Evolutionary conservation across 2,888 invertebrate species (phyloP).

Genomic region (Drosophila engyochracea): DNA sequence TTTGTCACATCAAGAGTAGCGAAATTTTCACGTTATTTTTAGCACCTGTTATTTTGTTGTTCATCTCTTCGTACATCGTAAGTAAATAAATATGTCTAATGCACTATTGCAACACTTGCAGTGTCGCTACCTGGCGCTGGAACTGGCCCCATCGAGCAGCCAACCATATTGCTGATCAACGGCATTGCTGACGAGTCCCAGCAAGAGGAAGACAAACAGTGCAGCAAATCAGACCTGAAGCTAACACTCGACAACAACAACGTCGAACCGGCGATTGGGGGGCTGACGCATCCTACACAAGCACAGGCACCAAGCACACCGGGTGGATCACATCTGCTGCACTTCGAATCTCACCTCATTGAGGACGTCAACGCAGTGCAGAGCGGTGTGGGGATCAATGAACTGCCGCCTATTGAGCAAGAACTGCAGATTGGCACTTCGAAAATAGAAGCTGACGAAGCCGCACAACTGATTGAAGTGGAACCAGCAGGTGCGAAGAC

Average conservation of each 20-base stretch:
- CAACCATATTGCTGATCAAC: slow-evolving; percentile 84
- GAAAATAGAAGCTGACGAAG: slow-evolving; percentile 76
- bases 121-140: slow-evolving; percentile 85
- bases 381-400: slow-evolving; percentile 82
- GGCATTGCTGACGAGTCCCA: slow-evolving; percentile 64
- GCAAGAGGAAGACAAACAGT: slow-evolving; percentile 36
- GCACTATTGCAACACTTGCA: slow-evolving; percentile 53
- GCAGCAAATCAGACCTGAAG: slow-evolving; percentile 44
- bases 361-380: slow-evolving; percentile 79
- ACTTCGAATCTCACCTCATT: slow-evolving; percentile 85
- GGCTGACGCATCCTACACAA: slow-evolving; percentile 26
- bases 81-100: slow-evolving; percentile 38
- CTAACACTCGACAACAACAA: slow-evolving; percentile 47
- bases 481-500: slow-evolving; percentile 81
- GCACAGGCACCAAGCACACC: slow-evolving; percentile 58
- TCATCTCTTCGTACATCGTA: slow-evolving; percentile 15
- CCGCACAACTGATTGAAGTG: slow-evolving; percentile 82
- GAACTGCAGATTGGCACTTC: slow-evolving; percentile 81
- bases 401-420: slow-evolving; percentile 80
- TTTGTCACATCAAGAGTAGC: slow-evolving; percentile 26
- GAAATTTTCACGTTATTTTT: slow-evolving; percentile 64
- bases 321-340: slow-evolving; percentile 73
- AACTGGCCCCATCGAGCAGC: slow-evolving; percentile 81
- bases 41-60: slow-evolving; percentile 64
- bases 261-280: slow-evolving; percentile 30